phyloP scores from a whole-genome alignment of 2,888 invertebrate species.

The Zaprionus bogoriensis region DNA sequence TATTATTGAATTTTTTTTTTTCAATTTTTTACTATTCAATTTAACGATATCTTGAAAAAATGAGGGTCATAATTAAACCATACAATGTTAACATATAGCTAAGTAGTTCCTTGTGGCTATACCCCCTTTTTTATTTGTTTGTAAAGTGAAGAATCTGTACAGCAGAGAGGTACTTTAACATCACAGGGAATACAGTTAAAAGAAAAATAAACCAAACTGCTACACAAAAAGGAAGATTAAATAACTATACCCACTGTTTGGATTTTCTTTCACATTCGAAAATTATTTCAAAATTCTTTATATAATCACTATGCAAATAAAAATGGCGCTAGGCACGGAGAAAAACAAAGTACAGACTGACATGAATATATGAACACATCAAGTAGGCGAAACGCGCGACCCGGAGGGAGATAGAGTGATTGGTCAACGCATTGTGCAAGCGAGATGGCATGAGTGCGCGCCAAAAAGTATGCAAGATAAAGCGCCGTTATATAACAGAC shows the following conservation, averaged over 20 bases:
- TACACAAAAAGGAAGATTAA: no score
- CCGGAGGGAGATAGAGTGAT: slow-evolving; percentile 20
- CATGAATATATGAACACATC: slow-evolving; percentile 26
- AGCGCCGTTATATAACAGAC: slow-evolving; percentile 10
- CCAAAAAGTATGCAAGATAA: slow-evolving; percentile 56
- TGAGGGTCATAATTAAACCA: no score
- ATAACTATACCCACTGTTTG: background rate
- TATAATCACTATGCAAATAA: slow-evolving; percentile 17
- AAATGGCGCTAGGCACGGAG: background rate
- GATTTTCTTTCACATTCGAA: background rate
- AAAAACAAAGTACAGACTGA: slow-evolving; percentile 47
- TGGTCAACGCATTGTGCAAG: slow-evolving; percentile 31
- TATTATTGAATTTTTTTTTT: no score
- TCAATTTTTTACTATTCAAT: no score
- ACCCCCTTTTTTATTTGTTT: no score
- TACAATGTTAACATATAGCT: no score
- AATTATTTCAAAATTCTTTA: slow-evolving; percentile 7
- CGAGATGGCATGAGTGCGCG: slow-evolving; percentile 50
- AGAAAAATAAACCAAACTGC: no score
- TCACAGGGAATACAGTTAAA: no score
- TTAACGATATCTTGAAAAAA: no score
- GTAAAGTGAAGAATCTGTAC: no score
- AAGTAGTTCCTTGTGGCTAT: no score
- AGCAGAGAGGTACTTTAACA: no score
- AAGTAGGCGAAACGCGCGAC: background rate